Evolutionary conservation across 2,888 invertebrate genomes (phyloP).

Genomic region (Drosophila maculinotata): DNA sequence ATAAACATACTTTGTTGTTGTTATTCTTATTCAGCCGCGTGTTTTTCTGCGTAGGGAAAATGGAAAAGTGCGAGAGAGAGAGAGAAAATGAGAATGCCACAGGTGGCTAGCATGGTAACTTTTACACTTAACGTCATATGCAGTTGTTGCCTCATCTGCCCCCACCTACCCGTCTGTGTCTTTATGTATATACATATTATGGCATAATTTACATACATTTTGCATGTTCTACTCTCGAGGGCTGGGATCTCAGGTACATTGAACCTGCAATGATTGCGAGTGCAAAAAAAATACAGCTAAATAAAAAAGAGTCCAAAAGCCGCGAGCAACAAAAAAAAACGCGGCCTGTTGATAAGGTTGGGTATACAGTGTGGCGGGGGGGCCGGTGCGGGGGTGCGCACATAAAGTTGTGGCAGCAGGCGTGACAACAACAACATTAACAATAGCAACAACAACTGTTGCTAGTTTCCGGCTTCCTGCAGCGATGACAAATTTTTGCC

Average conservation of each 20-base stretch:
- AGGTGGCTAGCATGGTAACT: constrained; percentile 77
- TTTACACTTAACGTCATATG: constrained; percentile 70
- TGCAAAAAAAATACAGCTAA: constrained; percentile 16
- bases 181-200: constrained; percentile 50
- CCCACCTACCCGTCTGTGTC: neutral
- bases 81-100: constrained; percentile 37
- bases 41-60: constrained; percentile 21
- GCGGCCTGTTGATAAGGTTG: constrained; percentile 40
- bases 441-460: constrained; percentile 64
- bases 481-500: constrained; percentile 75
- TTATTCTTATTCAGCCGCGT: constrained; percentile 23
- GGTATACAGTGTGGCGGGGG: neutral
- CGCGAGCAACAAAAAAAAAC: constrained; percentile 37
- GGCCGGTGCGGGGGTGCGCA: constrained; percentile 27
- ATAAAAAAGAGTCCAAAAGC: constrained; percentile 24
- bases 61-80: neutral
- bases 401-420: constrained; percentile 66
- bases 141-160: constrained; percentile 23
- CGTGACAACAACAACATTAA: constrained; percentile 45
- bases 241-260: constrained; percentile 64
- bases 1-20: constrained; percentile 60
- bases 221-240: constrained; percentile 60
- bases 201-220: constrained; percentile 78
- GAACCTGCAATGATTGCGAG: constrained; percentile 70
- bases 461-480: constrained; percentile 80